Evolutionary conservation across 2,888 invertebrate genomes (phyloP).

Genomic region (Prosopocoilus inquinatus): DNA sequence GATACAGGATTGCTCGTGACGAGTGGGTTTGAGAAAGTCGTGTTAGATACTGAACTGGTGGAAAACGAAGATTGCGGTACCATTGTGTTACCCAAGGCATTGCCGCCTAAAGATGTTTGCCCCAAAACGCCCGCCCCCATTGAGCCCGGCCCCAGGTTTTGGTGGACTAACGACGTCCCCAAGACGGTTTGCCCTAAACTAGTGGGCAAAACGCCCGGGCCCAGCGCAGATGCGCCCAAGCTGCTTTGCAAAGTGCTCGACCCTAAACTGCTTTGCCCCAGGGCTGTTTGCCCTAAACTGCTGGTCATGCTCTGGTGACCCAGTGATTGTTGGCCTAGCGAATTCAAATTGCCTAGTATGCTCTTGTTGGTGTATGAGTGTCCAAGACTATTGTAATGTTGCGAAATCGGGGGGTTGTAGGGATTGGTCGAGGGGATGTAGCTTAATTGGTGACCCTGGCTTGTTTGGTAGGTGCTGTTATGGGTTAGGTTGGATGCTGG

Average conservation of each 20-base stretch:
- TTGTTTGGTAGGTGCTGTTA: constrained; percentile 35
- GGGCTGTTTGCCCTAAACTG: constrained; percentile 13
- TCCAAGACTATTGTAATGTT: constrained; percentile 44
- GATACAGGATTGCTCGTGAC: constrained; percentile 40
- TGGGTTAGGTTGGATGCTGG: constrained; percentile 58
- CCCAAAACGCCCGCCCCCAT: constrained; percentile 16
- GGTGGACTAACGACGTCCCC: constrained; percentile 22
- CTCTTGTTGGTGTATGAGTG: constrained; percentile 41
- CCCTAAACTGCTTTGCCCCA: constrained; percentile 23
- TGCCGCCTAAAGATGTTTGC: constrained; percentile 26
- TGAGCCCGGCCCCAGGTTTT: constrained; percentile 15
- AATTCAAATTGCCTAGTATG: constrained; percentile 28
- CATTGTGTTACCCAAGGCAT: constrained; percentile 48
- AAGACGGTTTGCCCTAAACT: constrained; percentile 35
- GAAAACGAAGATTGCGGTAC: constrained; percentile 54
- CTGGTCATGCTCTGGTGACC: constrained; percentile 7
- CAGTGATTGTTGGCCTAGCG: constrained; percentile 14
- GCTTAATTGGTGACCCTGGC: constrained; percentile 16
- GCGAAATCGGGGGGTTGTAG: constrained; percentile 35
- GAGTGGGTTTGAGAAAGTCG: constrained; percentile 56
- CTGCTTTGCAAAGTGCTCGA: constrained; percentile 13
- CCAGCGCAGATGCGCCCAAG: constrained; percentile 26
- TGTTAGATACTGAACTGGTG: constrained; percentile 53
- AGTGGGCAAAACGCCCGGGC: constrained; percentile 26
- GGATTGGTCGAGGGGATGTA: constrained; percentile 34